phyloP scores from a whole-genome alignment of 2,797 vertebrate species.

The Onychomys torridus region DNA sequence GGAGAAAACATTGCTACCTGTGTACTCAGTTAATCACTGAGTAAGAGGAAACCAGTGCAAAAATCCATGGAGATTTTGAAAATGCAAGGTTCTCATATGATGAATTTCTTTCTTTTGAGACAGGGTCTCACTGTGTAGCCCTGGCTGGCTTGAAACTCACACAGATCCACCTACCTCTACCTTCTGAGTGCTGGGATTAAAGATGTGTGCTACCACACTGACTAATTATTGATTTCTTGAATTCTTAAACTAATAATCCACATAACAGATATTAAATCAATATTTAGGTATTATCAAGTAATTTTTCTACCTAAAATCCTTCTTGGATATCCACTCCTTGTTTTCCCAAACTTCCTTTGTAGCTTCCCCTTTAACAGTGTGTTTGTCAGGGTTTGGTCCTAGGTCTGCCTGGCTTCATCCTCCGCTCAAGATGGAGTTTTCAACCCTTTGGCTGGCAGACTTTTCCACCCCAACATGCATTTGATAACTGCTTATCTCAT shows the following conservation, averaged over 20 bases:
- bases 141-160: background rate
- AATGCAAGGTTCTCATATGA: background rate
- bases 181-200: background rate
- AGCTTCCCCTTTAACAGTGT: background rate
- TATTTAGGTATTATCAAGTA: background rate
- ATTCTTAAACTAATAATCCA: background rate
- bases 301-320: slow-evolving; percentile 20
- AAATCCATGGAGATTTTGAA: background rate
- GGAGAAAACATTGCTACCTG: background rate
- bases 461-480: background rate
- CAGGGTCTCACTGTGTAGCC: background rate
- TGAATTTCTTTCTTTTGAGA: background rate
- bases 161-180: background rate
- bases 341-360: background rate
- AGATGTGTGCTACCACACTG: background rate
- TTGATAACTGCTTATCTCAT: background rate
- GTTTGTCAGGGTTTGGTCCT: background rate
- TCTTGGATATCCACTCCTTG: background rate
- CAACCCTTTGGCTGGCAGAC: background rate
- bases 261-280: background rate
- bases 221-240: background rate
- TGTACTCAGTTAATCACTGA: background rate
- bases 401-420: background rate
- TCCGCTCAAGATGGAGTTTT: background rate
- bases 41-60: background rate